Base-by-base conservation (phyloP, 1,140 invertebrate genomes). In the Cyclargus thomasi region DNA sequence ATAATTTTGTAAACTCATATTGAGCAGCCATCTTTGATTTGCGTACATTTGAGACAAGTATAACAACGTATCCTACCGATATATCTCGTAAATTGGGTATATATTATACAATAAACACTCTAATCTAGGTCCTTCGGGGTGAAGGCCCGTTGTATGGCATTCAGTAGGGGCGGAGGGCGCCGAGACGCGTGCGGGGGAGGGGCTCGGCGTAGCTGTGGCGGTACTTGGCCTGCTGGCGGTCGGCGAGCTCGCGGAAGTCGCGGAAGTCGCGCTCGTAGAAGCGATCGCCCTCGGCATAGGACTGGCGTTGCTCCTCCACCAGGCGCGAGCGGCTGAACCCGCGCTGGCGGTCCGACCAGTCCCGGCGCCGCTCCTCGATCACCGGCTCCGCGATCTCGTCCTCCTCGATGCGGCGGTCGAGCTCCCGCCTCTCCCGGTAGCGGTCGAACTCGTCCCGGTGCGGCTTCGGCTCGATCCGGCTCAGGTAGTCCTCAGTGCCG, bases 171-270 rank as follows among this genome's bases (percentile, higher is more conserved):
- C 89, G 79, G 35, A 91, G 88, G 62, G 90, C 89, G 0, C 88
- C 88, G 6, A 91, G 80, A 36, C 90, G 84, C n/a, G 86, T 89
- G 23, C 90, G 73, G 0, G 86, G 85, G 63, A 91, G 86, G 14
- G 90, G 90, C 65, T 91, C 90, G 35, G 90, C 90, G 67, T 91
- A 91, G 68, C 90, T 91, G 74, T 91, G 90, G 16, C 90, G 81
- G 73, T 87, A 89, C 67, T 91, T 91, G 5, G 82, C 79, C 71
- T 80, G 87, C 67, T 87, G 86, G 47, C 88, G 70, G 10, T 91
- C 88, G 2, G 88, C 81, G 6, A 90, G 77, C 35, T 90, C 88
- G 53, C 84, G 81, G 77, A 81, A 88, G 20, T 90, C 86, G 66
- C 85, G 73, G 71, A 83, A 90, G 65, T 90, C 87, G 53, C 86